phyloP scores from a whole-genome alignment of 2,113 vertebrate species.

The Noctilio leporinus region DNA sequence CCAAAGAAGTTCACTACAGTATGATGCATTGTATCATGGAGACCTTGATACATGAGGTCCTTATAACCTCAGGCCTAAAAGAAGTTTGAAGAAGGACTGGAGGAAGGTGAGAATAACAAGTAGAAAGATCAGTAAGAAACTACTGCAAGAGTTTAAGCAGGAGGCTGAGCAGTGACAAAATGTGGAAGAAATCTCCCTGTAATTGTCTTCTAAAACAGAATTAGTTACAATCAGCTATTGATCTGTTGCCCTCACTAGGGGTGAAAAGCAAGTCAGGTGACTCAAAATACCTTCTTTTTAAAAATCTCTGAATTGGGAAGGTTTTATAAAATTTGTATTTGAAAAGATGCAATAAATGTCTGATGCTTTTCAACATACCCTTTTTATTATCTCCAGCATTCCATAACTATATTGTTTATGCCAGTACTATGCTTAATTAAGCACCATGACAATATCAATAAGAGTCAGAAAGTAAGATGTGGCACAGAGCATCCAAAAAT shows the following conservation, averaged over 20 bases:
- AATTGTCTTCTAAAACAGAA: neutral
- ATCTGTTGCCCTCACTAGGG: neutral
- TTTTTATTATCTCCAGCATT: conserved; percentile 43
- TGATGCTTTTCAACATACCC: conserved; percentile 3
- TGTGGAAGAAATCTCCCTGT: neutral
- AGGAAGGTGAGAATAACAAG: neutral
- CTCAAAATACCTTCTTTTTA: neutral
- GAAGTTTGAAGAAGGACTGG: neutral
- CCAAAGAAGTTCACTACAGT: neutral
- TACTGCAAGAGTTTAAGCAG: neutral
- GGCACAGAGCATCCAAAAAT: conserved; percentile 33
- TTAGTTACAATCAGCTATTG: neutral
- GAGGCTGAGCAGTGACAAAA: neutral
- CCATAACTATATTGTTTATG: conserved; percentile 13
- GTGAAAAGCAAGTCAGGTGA: neutral
- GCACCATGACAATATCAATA: conserved; percentile 20
- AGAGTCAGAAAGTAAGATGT: conserved; percentile 32
- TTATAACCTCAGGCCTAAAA: neutral
- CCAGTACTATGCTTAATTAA: conserved; percentile 53
- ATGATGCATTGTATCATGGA: neutral
- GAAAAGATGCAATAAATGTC: neutral
- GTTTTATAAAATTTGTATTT: neutral
- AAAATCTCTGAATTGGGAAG: neutral
- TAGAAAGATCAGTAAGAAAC: neutral
- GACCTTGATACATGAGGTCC: neutral